Evolutionary conservation across 2,113 vertebrate genomes (phyloP), one percentile per base, ranked within the genome.

Genomic region (Fukomys damarensis): DNA sequence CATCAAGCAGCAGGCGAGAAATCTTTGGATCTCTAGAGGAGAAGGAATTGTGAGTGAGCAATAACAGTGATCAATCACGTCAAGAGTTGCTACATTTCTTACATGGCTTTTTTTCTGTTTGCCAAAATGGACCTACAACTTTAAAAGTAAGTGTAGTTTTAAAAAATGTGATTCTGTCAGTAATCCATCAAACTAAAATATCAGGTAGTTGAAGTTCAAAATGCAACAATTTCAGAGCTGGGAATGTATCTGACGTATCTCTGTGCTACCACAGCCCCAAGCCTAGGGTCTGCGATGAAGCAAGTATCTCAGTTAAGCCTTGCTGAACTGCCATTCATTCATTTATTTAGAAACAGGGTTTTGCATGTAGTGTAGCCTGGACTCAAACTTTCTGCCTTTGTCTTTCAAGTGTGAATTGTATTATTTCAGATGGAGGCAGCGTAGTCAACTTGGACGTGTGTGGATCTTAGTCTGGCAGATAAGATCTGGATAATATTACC

Each of bases 1-100:
- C 99, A 98, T 99, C 99, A 54, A 99, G 99, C 0, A 99, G 99
- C 38, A 99, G 98, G 2, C 96, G 98, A 93, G 98, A 97, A 90
- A 99, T 97, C 97, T 98, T 99, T 56, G 98, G 96, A 90, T 99
- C 99, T 94, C 99, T 99, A 81, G 28, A 96, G 66, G 0, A 24
- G 58, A 66, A 96, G 41, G 95, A 94, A 96, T 58, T 96, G 52
- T 59, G 65, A 84, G 89, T 70, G 82, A 96, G 30, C 43, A 94
- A 66, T 43, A 93, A 61, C 20, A 87, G 54, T 46, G 26, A 97
- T 91, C 46, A 94, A 24, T 91, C 59, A 93, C 7, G 22, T 84
- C 0, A 89, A 89, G 22, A 88, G 41, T 20, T 90, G 81, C 30
- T 93, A 86, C 22, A 66, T 70, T 97, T 95, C 41, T 91, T 93